phyloP scores from a whole-genome alignment of 2,113 vertebrate species.

The Eolophus roseicapilla region DNA sequence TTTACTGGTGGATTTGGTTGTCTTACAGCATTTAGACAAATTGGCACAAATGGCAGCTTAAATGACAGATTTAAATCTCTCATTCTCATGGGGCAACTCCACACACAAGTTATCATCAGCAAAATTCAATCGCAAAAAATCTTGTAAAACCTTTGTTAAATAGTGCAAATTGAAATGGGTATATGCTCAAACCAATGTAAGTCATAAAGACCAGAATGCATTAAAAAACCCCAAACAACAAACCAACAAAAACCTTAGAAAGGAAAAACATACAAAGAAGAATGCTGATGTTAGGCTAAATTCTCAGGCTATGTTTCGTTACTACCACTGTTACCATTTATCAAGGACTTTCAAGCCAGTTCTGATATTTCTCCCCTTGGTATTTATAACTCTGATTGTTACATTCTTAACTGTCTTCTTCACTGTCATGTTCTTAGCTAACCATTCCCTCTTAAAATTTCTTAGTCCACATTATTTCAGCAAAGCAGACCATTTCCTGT shows the following conservation, averaged over 20 bases:
- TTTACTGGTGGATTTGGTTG: neutral
- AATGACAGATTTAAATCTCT: neutral
- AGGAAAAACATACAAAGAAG: neutral
- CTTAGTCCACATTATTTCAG: neutral
- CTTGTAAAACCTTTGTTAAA: neutral
- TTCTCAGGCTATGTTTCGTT: neutral
- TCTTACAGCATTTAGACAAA: neutral
- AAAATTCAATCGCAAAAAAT: neutral
- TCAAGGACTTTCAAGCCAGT: neutral
- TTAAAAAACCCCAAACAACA: rapidly evolving
- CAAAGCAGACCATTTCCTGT: constrained; percentile 39
- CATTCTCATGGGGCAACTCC: neutral
- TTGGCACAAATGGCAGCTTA: neutral
- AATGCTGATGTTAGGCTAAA: neutral
- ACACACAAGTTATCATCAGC: neutral
- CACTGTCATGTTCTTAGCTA: neutral
- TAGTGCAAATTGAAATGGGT: neutral
- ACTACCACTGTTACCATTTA: neutral
- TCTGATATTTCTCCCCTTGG: neutral
- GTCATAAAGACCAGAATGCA: neutral
- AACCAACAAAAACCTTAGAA: neutral
- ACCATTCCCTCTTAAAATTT: neutral
- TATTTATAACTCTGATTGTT: neutral
- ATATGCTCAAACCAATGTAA: neutral
- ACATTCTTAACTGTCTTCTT: neutral